phyloP scores from a whole-genome alignment of 64 coral and sea anemone species.

The Montipora cactus region DNA sequence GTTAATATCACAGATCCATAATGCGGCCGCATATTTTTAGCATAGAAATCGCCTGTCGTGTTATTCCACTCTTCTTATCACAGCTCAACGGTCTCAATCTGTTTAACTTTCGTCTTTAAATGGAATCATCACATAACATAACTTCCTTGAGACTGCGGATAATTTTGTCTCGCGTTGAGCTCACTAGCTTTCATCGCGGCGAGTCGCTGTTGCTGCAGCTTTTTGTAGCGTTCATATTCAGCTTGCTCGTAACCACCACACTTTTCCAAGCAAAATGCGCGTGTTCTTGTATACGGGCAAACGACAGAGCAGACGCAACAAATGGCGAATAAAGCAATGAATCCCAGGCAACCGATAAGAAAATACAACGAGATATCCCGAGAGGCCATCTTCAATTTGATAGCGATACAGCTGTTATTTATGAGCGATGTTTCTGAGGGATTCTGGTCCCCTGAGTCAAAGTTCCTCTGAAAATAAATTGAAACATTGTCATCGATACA shows the following conservation, averaged over 20 bases:
- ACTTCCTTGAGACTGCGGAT: not conserved
- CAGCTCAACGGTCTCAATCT: no score
- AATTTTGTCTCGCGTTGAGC: not conserved
- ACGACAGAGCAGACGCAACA: slow-evolving; percentile 5
- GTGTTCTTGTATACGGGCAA: slow-evolving; percentile 32
- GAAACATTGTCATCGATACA: not conserved
- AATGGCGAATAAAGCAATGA: not conserved
- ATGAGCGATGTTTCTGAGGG: not conserved
- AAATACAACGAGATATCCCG: slow-evolving; percentile 20
- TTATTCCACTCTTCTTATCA: no score
- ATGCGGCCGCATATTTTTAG: no score
- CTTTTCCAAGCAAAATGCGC: slow-evolving; percentile 7
- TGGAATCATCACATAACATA: not conserved
- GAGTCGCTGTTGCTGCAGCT: slow-evolving; percentile 12
- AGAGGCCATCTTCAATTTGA: not conserved
- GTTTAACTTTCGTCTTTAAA: no score
- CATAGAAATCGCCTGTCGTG: no score
- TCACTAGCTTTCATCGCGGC: not conserved
- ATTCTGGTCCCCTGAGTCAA: not conserved
- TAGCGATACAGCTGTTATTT: not conserved
- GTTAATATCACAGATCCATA: no score
- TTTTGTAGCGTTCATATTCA: slow-evolving; percentile 5
- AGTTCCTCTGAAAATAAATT: not conserved
- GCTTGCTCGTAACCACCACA: not conserved
- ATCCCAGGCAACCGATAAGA: not conserved